These are phyloP conservation scores for Plusia festucae DNA, from an alignment of 2,888 invertebrate genomes.

Conservation along the genomic window DNA sequence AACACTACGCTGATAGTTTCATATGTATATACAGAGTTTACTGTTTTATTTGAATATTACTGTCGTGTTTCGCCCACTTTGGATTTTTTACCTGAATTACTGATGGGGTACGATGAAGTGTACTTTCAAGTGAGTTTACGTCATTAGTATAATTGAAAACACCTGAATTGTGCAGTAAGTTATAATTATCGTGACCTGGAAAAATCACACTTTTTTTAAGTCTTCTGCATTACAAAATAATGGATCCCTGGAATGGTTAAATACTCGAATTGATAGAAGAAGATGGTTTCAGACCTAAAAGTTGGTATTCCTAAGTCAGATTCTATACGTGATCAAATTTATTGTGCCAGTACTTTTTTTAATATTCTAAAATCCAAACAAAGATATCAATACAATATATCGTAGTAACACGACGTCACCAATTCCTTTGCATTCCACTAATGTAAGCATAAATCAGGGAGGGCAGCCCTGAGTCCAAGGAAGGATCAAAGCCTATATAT, in stretches of 20 bases:
- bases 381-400: slow-evolving; percentile 54
- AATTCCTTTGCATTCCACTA: slow-evolving; percentile 77
- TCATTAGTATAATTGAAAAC: no score
- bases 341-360: no score
- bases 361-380: neutral
- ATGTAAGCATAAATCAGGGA: slow-evolving; percentile 82
- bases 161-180: neutral
- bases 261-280: no score
- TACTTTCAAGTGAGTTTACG: neutral
- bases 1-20: slow-evolving; percentile 71
- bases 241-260: no score
- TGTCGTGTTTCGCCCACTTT: slow-evolving; percentile 17
- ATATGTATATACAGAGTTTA: slow-evolving; percentile 57
- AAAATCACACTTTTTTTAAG: no score
- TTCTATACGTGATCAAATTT: no score
- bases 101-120: neutral
- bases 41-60: slow-evolving; percentile 54
- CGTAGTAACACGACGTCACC: slow-evolving; percentile 55
- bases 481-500: slow-evolving; percentile 87
- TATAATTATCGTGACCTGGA: no score
- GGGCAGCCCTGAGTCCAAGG: slow-evolving; percentile 69
- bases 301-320: no score
- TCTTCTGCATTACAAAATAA: no score
- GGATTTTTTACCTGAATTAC: neutral
- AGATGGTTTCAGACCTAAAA: no score